Evolutionary conservation across 2,113 vertebrate genomes (phyloP), one percentile per base, ranked within the genome.

Genomic region (Calypte anna): DNA sequence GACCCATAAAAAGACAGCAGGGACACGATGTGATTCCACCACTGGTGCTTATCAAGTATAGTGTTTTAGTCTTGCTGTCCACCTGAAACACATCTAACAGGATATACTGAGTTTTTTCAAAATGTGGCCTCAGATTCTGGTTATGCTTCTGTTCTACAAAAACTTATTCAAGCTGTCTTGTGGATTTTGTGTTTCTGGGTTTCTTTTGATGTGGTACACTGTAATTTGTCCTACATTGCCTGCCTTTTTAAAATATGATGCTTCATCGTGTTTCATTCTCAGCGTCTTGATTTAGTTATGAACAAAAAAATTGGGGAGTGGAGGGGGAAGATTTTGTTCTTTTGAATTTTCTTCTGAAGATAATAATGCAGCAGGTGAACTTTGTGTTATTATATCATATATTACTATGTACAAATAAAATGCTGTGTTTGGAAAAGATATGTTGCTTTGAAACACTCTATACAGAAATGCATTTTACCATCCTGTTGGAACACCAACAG

Each of bases 141-240:
- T 72, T 86, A 67, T 44, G 61, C 27, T 95, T 44, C 75, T 91
- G 75, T 90, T 90, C 66, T 68, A 90, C 40, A 90, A 74, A 86
- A 93, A 93, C 36, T 78, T 91, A 44, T 75, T 30, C 73, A 93
- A 94, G 82, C 57, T 93, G 82, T 58, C 72, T 31, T 0, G 0
- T 44, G 61, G 50, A 59, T 77, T 94, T 93, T 81, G 43, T 67
- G 63, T 91, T 95, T 63, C 62, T 95, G 33, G 6, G 12, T 90
- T 72, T 93, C 70, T 73, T 96, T 96, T 97, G 88, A 94, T 93
- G 90, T 86, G 80, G 79, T 91, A 64, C 27, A 33, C 20, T 68
- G 69, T 86, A 93, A 96, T 95, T 96, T 96, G 94, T 95, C 94
- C 68, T 90, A 67, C 59, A 86, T 40, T 74, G 48, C 30, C 68